Conservation (phyloP, 2,113 vertebrate species). For the Ctenodactylus gundi region DNA sequence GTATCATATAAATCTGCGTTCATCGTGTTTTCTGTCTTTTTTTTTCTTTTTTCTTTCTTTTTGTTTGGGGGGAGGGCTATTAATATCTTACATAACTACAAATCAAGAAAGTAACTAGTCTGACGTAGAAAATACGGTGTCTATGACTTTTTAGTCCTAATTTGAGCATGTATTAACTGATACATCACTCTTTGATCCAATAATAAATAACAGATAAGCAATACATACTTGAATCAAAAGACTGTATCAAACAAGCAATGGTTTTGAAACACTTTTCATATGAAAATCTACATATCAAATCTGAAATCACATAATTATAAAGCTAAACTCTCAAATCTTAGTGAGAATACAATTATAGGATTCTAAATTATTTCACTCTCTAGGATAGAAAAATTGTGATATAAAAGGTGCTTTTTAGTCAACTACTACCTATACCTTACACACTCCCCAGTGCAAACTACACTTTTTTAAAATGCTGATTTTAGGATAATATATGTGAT, state of each 20-base stretch:
- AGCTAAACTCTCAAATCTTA: constrained; percentile 50
- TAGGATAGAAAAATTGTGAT: neutral
- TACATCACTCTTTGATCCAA: neutral
- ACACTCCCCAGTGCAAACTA: neutral
- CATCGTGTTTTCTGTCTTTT: neutral
- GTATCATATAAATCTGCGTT: neutral
- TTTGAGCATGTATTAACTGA: neutral
- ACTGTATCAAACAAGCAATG: neutral
- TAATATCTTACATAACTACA: neutral
- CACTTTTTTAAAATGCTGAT: constrained; percentile 7
- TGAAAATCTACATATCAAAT: constrained; percentile 52
- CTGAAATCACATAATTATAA: constrained; percentile 53
- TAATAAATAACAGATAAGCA: neutral
- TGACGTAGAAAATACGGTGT: neutral
- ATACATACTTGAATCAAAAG: neutral
- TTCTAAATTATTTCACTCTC: neutral
- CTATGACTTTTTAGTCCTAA: neutral
- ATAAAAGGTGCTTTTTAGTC: neutral
- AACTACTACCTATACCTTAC: neutral
- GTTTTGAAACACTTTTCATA: neutral
- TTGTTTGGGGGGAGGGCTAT: neutral
- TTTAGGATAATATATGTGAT: constrained; percentile 20
- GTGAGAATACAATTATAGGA: constrained; percentile 13
- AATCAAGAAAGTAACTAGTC: neutral
- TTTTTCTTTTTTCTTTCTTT: neutral